phyloP scores from a whole-genome alignment of 1,140 invertebrate species.

The Ctenoplectra terminalis region DNA sequence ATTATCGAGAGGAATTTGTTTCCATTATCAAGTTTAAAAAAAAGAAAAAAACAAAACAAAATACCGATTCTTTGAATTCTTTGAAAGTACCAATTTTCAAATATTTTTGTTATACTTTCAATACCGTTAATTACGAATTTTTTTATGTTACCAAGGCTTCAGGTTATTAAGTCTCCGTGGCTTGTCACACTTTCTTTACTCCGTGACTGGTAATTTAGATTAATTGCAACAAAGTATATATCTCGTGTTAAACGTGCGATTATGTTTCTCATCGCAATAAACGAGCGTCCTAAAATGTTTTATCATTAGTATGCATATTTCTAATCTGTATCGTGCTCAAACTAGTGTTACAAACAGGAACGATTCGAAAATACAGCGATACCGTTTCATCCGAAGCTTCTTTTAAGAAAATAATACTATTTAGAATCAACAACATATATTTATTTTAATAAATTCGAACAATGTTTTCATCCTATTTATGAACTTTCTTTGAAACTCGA shows the following conservation, averaged over 20 bases:
- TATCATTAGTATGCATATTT: too few relatives aligned
- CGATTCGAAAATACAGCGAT: background rate
- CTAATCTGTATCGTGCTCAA: background rate
- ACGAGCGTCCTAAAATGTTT: background rate
- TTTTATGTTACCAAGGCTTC: background rate
- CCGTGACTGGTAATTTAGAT: background rate
- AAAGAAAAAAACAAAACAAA: too few relatives aligned
- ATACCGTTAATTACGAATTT: background rate
- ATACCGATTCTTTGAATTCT: too few relatives aligned
- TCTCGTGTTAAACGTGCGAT: background rate
- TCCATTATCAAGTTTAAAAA: too few relatives aligned
- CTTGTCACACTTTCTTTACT: constrained; percentile 28
- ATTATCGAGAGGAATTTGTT: too few relatives aligned
- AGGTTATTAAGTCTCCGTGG: background rate
- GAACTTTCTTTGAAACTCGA: background rate
- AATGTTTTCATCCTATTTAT: background rate
- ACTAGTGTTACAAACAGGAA: background rate
- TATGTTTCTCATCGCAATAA: background rate
- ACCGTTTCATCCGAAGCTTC: too few relatives aligned
- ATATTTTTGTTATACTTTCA: background rate
- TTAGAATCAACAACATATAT: background rate
- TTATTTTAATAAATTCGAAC: background rate
- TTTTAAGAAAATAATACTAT: too few relatives aligned
- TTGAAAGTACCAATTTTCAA: too few relatives aligned
- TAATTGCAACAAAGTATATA: constrained; percentile 10